Conservation (phyloP, 2,113 vertebrate genomes). For the Cavia porcellus region DNA sequence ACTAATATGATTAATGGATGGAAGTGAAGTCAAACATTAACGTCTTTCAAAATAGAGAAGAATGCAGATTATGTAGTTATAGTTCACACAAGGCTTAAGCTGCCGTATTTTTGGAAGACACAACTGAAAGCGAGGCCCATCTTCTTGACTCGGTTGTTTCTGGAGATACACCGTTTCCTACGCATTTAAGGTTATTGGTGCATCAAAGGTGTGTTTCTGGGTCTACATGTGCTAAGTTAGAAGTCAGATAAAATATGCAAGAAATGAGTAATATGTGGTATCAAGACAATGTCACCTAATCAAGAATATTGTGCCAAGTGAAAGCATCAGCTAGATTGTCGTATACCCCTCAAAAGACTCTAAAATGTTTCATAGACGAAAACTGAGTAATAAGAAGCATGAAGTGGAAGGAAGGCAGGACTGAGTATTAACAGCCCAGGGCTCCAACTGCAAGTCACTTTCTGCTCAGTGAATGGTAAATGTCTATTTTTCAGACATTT, state of each 20-base stretch:
- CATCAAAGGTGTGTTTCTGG: not conserved
- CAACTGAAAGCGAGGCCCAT: not conserved
- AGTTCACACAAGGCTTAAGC: not conserved
- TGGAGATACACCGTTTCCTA: not conserved
- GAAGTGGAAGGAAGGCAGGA: not conserved
- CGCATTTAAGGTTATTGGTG: not conserved
- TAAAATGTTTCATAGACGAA: not conserved
- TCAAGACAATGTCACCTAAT: not conserved
- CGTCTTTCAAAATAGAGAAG: not conserved
- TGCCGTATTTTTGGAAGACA: not conserved
- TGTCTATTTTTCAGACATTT: not conserved
- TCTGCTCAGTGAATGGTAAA: not conserved
- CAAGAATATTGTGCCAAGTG: not conserved
- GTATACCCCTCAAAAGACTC: not conserved
- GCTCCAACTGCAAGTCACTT: not conserved
- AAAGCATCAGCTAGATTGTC: not conserved
- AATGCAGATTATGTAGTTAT: not conserved
- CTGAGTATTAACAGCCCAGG: not conserved
- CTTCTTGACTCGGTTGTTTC: not conserved
- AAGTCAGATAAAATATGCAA: not conserved
- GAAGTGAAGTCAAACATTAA: constrained; percentile 52
- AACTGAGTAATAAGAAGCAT: not conserved
- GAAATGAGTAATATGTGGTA: not conserved
- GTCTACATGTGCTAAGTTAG: not conserved
- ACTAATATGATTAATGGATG: constrained; percentile 33